Evolutionary conservation across 2,113 vertebrate species (phyloP), one percentile per base, ranked within the genome.

Genomic region (Channa maculata): DNA sequence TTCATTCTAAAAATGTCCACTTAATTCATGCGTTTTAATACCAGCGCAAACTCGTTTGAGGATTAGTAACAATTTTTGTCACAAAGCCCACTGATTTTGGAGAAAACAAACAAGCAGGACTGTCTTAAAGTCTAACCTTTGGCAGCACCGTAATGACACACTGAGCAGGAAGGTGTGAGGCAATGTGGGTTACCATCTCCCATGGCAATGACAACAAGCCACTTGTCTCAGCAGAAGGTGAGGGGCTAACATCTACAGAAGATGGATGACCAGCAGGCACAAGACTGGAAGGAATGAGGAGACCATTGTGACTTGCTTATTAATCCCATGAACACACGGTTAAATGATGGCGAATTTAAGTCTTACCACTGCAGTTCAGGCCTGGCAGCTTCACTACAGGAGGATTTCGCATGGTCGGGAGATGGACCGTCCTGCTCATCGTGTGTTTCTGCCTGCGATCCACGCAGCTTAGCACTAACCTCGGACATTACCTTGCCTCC

Each of bases 161-260:
- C 44, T 90, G 87, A 13, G 93, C 94, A 11, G 94, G 92, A 24
- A 95, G 91, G 65, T 94, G 88, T 1, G 94, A 95, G 34, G 90
- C 91, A 4, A 95, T 95, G 52, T 90, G 84, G 7, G 87, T 86
- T 3, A 95, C 65, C 78, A 94, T 90, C 80, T 95, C 94, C 94
- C 93, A 93, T 0, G 94, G 94, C 54, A 95, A 85, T 0, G 93
- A 92, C 82, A 95, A 54, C 83, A 95, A 71, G 8, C 86, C 88
- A 13, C 73, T 83, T 2, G 55, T 48, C 55, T 92, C 91, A 41
- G 65, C 70, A 13, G 85, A 84, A n/a, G 90, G 83, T 5, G 91
- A 91, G 24, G 86, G 83, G 48, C 83, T 88, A 0, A 43, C 44
- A 48, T 86, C 88, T 8, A 71, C 6, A 8, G 84, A 70, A 13